Base-by-base conservation (phyloP, 92 coral and sea anemone genomes). In the Palythoa heliodiscus region DNA sequence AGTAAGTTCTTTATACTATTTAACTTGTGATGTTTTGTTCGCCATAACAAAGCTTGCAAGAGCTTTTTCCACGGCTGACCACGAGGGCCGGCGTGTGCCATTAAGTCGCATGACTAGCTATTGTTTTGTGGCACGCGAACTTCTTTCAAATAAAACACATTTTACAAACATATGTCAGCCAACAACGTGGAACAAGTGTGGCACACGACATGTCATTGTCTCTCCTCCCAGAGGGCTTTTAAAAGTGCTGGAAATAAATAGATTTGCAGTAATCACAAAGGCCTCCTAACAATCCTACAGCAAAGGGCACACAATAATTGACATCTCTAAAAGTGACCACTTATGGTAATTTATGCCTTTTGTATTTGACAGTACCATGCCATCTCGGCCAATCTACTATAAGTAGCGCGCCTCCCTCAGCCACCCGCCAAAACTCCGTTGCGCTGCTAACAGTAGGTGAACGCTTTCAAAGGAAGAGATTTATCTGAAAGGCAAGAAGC, bases 81-180 rank as follows among this genome's bases (percentile, higher is more conserved):
- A 80, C 74, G 84, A 47, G 84, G 84, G 39, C 40, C 73, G 73
- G 84, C 84, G 60, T 66, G 84, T 80, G 84, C 84, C 84, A 43
- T 16, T 14, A 20, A 37, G 61, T 80, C 84, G 66, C 84, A 43
- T 80, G 84, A 80, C 61, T 70, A 39, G 60, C 38, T 23, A 43
- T 80, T 80, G 84, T 80, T 55, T 64, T 5, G 74, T 87, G 93
- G 93, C 93, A 90, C 93, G 91, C 93, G 93, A 90, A 87, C 86
- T 82, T 67, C 88, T 76, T 89, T 86, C 93, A 90, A 3, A 72
- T 78, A 84, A 76, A 83, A 82, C 88, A 83, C 82, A 76, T 71
- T 58, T 67, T 61, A 77, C 50, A 67, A 83, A 83, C 93, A 90
- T 90, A 77, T 90, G 93, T 83, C 61, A 47, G 0, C 50, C 50